Conservation (phyloP, 1,140 invertebrate genomes). For the Kradibia gibbosae region DNA sequence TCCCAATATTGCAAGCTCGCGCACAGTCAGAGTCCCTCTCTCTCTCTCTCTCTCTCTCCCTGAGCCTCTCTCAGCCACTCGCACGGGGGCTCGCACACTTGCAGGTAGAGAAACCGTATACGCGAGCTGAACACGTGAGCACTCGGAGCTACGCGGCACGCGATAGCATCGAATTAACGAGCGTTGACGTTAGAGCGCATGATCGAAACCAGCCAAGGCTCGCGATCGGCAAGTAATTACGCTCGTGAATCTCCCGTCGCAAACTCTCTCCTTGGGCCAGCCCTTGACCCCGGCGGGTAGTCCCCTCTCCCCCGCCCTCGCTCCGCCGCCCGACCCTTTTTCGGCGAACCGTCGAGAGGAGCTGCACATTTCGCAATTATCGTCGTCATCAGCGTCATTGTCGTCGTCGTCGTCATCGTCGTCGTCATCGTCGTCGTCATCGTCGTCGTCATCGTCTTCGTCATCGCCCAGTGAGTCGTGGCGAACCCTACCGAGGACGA, state of each 20-base stretch:
- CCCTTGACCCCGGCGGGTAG: no score
- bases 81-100: background rate
- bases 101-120: background rate
- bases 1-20: no score
- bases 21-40: background rate
- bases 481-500: background rate
- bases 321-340: background rate
- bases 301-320: background rate
- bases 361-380: background rate
- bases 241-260: slow-evolving; percentile 28
- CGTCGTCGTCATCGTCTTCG: no score
- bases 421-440: no score
- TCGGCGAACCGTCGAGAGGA: background rate
- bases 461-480: background rate
- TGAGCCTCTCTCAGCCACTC: background rate
- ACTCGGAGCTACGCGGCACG: background rate
- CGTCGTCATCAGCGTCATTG: no score
- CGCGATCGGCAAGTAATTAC: slow-evolving; percentile 55
- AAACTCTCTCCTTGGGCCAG: no score
- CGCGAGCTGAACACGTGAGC: background rate
- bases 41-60: slow-evolving; percentile 4
- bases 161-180: slow-evolving; percentile 58
- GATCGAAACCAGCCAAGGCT: background rate
- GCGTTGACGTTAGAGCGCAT: slow-evolving; percentile 32
- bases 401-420: no score